These are phyloP conservation scores for Datnioides undecimradiatus DNA, from an alignment of 2,113 vertebrate genomes.

Conservation along the genomic window DNA sequence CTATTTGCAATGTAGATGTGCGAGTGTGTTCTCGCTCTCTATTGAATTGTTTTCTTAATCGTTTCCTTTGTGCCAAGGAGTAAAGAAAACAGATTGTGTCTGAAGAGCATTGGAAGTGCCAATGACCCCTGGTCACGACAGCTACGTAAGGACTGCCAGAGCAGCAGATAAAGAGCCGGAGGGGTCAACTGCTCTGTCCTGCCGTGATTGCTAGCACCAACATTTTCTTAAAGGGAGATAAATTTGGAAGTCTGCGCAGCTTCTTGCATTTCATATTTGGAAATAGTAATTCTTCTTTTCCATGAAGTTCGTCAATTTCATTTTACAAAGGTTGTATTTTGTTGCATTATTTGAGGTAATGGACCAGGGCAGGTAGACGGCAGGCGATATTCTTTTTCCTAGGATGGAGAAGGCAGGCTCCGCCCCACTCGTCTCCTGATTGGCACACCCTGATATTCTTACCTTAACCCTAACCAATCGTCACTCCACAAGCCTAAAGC, in stretches of 20 bases:
- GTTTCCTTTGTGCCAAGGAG: conserved; percentile 84
- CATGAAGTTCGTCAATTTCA: too few species aligned
- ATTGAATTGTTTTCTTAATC: conserved; percentile 87
- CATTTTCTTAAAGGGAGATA: conserved; percentile 76
- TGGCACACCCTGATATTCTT: too few species aligned
- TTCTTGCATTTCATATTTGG: conserved; percentile 44
- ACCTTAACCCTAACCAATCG: too few species aligned
- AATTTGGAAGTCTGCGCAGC: conserved; percentile 38
- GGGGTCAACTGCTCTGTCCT: conserved; percentile 70
- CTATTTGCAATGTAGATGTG: conserved; percentile 85
- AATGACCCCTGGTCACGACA: conserved; percentile 74
- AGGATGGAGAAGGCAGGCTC: too few species aligned
- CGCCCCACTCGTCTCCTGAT: too few species aligned
- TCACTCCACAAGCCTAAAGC: too few species aligned
- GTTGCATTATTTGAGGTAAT: too few species aligned
- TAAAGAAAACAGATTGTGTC: conserved; percentile 85
- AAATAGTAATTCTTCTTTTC: too few species aligned
- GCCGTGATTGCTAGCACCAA: conserved; percentile 73
- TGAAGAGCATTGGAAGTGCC: conserved; percentile 82
- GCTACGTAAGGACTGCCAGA: conserved; percentile 75
- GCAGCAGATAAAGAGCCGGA: conserved; percentile 74
- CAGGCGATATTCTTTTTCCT: too few species aligned
- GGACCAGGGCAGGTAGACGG: too few species aligned
- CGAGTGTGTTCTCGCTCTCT: conserved; percentile 72
- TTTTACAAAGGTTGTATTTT: too few species aligned